phyloP scores from a whole-genome alignment of 2,113 vertebrate species.

The Syngnathoides biaculeatus region DNA sequence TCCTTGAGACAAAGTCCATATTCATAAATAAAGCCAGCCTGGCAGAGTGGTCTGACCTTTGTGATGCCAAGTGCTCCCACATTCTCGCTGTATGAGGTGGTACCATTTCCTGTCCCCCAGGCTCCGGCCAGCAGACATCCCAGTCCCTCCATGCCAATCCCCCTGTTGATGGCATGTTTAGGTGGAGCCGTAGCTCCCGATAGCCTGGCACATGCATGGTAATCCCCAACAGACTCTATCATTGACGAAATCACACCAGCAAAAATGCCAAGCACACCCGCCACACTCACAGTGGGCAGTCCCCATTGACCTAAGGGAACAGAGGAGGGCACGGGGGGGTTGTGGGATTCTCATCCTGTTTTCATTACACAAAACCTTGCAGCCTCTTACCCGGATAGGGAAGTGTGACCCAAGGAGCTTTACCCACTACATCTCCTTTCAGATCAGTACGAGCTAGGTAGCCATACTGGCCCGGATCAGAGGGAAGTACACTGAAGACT shows the following conservation, averaged over 20 bases:
- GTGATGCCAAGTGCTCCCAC: slow-evolving; percentile 91
- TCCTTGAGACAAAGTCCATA: neutral
- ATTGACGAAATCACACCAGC: slow-evolving; percentile 92
- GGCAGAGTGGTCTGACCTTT: slow-evolving; percentile 72
- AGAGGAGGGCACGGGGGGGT: neutral
- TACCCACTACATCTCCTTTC: slow-evolving; percentile 76
- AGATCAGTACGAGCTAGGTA: slow-evolving; percentile 85
- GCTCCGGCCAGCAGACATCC: slow-evolving; percentile 90
- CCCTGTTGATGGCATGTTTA: slow-evolving; percentile 85
- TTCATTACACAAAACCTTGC: neutral
- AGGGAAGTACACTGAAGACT: slow-evolving; percentile 73
- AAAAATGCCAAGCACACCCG: slow-evolving; percentile 89
- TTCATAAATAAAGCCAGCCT: neutral
- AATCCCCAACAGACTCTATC: slow-evolving; percentile 94
- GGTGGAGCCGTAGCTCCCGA: slow-evolving; percentile 88
- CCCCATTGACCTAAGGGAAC: slow-evolving; percentile 88
- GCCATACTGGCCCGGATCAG: slow-evolving; percentile 74
- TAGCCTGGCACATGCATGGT: slow-evolving; percentile 89
- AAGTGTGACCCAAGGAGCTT: slow-evolving; percentile 87
- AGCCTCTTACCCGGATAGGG: slow-evolving; percentile 86
- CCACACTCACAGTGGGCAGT: slow-evolving; percentile 84
- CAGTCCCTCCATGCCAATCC: slow-evolving; percentile 89
- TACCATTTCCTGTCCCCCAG: slow-evolving; percentile 93
- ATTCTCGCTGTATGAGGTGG: slow-evolving; percentile 94
- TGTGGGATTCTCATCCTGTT: neutral